Evolutionary conservation across 2,113 vertebrate genomes (phyloP), one percentile per base, ranked within the genome.

Genomic region (Forbesichthys papilliferus): DNA sequence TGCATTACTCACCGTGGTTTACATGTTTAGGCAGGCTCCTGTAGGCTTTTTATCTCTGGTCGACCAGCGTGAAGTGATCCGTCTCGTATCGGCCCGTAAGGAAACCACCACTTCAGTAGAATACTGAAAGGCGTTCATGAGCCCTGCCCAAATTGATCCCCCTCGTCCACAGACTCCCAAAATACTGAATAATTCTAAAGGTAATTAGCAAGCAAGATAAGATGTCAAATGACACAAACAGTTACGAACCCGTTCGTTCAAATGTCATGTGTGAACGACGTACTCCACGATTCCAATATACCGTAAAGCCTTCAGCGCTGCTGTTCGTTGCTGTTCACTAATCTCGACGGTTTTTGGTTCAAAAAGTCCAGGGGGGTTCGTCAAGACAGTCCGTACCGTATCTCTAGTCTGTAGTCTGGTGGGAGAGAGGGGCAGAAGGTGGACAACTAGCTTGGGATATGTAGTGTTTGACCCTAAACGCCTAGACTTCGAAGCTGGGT

Each of bases 301-400:
- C 72, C 81, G 85, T 90, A 87, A 87, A 87, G 84, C 88, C 87
- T 84, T 68, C 78, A 74, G 82, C 78, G 69, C 76, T 59, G 73
- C 84, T 80, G 86, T 82, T 83, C 87, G 87, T 56, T 73, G 86
- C 89, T 90, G 84, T 85, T 85, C 89, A 88, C 87, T 86, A 84
- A 92, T 89, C 86, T 90, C 92, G 90, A 89, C 92, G 91, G 87
- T 91, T 92, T 90, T 91, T 83, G 89, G 90, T 86, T 87, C 90
- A 89, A 88, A 94, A 94, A 92, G 90, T 92, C 91, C 87, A 78
- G 77, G 56, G 48, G 56, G 87, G 86, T 87, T 87, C 87, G 90
- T 77, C 86, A 92, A 93, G 92, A 92, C 88, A 83, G 90, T 90
- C 92, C 89, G 92, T 92, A 91, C 88, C 88, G 92, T 93, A 92